Percentiles rank a stretch among this genome's conserved stretches.
Conservation (phyloP, 2,113 vertebrate species). For the Hoplias malabaricus region DNA sequence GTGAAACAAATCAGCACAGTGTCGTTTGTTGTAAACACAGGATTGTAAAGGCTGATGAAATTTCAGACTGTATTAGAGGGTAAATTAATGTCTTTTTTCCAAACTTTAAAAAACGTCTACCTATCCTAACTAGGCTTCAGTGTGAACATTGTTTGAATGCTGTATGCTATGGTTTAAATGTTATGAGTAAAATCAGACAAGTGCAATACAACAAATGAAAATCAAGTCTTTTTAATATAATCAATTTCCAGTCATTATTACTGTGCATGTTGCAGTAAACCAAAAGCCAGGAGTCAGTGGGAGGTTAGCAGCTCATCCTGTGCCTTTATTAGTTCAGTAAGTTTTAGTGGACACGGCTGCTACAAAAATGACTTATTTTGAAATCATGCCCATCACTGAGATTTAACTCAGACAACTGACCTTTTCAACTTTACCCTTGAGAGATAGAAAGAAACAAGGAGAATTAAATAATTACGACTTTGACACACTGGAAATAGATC, state of each 20-base stretch:
- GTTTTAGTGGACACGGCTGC: not conserved
- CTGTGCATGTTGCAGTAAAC: not conserved
- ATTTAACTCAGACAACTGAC: constrained; percentile 58
- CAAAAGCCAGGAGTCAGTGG: constrained; percentile 7
- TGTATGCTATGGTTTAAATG: not conserved
- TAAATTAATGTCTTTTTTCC: too few species aligned
- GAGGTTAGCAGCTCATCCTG: not conserved
- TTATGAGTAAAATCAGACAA: not conserved
- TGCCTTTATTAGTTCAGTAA: not conserved
- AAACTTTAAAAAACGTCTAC: not conserved
- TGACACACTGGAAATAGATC: too few species aligned
- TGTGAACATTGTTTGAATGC: not conserved
- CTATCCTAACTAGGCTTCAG: not conserved
- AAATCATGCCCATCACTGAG: constrained; percentile 54
- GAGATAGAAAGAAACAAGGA: constrained; percentile 41
- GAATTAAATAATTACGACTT: not conserved
- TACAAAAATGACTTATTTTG: constrained; percentile 6
- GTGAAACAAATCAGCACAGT: not conserved
- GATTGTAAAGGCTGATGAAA: not conserved
- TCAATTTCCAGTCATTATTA: not conserved
- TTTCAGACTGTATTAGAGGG: too few species aligned
- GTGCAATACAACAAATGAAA: not conserved
- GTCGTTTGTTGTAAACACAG: not conserved
- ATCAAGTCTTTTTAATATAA: not conserved
- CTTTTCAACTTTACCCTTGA: constrained; percentile 74